Percentiles rank a stretch among this genome's conserved stretches.
These are phyloP conservation scores for Aramus guarauna DNA, from an alignment of 2,113 vertebrate genomes.

Conservation along the genomic window DNA sequence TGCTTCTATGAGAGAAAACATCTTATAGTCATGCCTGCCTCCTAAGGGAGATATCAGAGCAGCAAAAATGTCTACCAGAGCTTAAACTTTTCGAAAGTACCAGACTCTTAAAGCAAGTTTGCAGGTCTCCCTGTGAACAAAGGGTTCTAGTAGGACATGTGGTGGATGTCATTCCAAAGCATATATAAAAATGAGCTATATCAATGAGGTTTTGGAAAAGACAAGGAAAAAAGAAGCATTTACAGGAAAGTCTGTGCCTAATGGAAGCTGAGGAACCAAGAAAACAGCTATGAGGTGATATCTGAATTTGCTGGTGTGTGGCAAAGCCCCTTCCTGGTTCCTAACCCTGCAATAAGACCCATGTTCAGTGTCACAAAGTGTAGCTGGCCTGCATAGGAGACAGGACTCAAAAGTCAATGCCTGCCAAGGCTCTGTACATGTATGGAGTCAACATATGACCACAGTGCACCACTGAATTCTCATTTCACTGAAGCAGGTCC, in stretches of 20 bases:
- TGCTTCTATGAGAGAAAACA: neutral
- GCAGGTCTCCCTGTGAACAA: neutral
- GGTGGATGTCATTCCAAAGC: neutral
- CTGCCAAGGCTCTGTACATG: accelerated
- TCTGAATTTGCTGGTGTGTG: neutral
- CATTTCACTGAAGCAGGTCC: neutral
- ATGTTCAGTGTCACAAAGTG: too few species aligned
- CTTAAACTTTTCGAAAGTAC: neutral
- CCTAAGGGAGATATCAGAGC: neutral
- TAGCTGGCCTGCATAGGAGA: neutral
- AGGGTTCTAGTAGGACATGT: neutral
- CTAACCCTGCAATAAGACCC: neutral
- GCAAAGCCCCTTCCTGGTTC: neutral
- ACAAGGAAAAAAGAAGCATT: neutral
- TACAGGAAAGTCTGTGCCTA: neutral
- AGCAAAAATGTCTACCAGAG: neutral
- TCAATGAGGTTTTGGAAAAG: neutral
- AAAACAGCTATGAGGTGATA: neutral
- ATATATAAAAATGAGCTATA: neutral
- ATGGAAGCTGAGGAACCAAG: neutral
- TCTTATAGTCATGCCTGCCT: neutral
- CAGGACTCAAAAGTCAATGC: neutral
- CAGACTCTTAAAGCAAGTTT: neutral
- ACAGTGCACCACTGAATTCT: neutral
- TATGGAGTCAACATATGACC: neutral